Evolutionary conservation across 2,113 vertebrate species (phyloP), one percentile per base, ranked within the genome.

Genomic region (Otus sunia): DNA sequence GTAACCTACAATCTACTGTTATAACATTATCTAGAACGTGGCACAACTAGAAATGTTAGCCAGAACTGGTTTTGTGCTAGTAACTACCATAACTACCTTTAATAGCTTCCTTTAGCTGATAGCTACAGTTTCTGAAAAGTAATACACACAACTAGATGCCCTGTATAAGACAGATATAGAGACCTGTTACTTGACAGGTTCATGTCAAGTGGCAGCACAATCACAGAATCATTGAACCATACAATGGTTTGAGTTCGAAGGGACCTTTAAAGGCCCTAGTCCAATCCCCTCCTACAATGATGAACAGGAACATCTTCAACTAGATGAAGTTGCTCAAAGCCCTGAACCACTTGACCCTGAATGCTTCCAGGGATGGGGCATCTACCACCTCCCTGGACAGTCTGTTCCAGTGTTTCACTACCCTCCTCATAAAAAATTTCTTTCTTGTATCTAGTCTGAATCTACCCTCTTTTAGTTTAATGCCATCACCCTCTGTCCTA

Each of bases 341-440:
- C 10, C 32, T 3, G 0, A 45, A 21, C 19, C 15, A 23, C 12
- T 8, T 22, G 32, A 41, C 16, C 10, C 36, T 39, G 5, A 39
- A 41, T 26, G 10, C 20, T 58, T 62, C n/a, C 32, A 45, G 15
- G 6, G 34, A 62, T 11, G 4, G 15, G 6, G 3, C 56, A 30
- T 11, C 26, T 29, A 74, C 14, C 4, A 58, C 4, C 3, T 58
- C 55, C 16, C 16, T 17, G 12, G 32, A 5, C 2, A 88, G 21
- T 6, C 5, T 47, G 9, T 62, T 7, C 6, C 21, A 67, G 15
- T 58, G 41, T 21, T 30, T 49, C 29, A 47, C 3, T 12, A 74
- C 4, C 11, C 3, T 34, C 20, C 34, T 9, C 0, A 9, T 23
- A 39, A 56, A 66, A 23, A 5, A n/a, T 2, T 2, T 49, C 4